A percentile compares a stretch with the other conserved stretches of the same genome.
phyloP scores from a whole-genome alignment of 2,113 vertebrate species.

The Sceloporus tristichus region DNA sequence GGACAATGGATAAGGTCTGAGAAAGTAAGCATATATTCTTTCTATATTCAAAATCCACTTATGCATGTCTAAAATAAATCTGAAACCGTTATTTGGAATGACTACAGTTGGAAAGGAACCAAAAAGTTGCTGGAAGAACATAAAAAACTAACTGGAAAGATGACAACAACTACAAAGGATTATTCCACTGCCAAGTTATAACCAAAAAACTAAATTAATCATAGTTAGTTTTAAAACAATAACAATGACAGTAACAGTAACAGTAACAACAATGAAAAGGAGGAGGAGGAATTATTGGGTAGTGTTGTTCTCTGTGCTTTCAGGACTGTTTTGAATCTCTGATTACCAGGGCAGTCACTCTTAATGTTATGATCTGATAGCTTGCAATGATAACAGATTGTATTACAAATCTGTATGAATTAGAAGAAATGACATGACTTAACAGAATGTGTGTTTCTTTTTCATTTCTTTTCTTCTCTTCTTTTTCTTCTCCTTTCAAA shows the following conservation, averaged over 20 bases:
- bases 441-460: not conserved
- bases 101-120: not conserved
- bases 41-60: not conserved
- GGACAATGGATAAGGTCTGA: not conserved
- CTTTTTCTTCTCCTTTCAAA: too few relatives aligned
- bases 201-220: not conserved
- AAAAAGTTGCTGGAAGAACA: slow-evolving; percentile 6
- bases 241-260: too few relatives aligned
- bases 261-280: not conserved
- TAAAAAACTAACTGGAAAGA: not conserved
- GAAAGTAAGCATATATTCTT: not conserved
- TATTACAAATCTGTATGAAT: not conserved
- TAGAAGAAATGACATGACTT: not conserved
- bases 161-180: not conserved
- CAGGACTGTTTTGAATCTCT: not conserved
- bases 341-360: not conserved
- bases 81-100: not conserved
- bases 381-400: not conserved
- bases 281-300: not conserved
- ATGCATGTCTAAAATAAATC: not conserved
- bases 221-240: too few relatives aligned
- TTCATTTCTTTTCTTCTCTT: not conserved
- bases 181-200: not conserved
- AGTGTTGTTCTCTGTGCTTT: not conserved
- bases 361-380: not conserved